These are phyloP conservation scores for Parthenolecanium corni DNA, from an alignment of 2,888 invertebrate species.

Conservation along the genomic window DNA sequence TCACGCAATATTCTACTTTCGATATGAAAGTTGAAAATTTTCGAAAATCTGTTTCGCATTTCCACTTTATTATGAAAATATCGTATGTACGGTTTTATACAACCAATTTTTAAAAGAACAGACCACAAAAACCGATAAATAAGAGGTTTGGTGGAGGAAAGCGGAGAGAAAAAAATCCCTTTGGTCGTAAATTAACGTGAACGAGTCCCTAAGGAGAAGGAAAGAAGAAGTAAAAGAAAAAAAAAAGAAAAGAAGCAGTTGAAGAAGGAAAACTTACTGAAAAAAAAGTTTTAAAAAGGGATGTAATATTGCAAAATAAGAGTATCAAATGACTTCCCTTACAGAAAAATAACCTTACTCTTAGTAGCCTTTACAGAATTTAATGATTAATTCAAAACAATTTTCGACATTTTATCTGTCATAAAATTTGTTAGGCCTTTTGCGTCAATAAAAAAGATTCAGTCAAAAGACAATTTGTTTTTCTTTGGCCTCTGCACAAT, in stretches of 20 bases:
- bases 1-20: background rate
- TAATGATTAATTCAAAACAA: constrained; percentile 18
- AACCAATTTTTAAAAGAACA: no score
- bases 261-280: constrained; percentile 4
- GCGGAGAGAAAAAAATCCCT: constrained; percentile 2
- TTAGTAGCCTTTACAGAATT: constrained; percentile 4
- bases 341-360: constrained; percentile 2
- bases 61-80: constrained; percentile 10
- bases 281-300: no score
- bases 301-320: background rate
- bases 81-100: background rate
- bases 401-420: background rate
- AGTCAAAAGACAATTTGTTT: no score
- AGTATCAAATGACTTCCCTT: constrained; percentile 13
- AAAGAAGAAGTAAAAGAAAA: constrained; percentile 1
- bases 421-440: background rate
- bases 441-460: background rate
- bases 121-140: constrained; percentile 15
- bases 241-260: constrained; percentile 9
- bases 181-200: constrained; percentile 20
- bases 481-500: no score
- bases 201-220: constrained; percentile 13
- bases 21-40: background rate
- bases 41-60: constrained; percentile 1
- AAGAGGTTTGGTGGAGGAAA: background rate